Base-by-base conservation (phyloP, 2,888 invertebrate genomes). In the Nymphalis polychloros region DNA sequence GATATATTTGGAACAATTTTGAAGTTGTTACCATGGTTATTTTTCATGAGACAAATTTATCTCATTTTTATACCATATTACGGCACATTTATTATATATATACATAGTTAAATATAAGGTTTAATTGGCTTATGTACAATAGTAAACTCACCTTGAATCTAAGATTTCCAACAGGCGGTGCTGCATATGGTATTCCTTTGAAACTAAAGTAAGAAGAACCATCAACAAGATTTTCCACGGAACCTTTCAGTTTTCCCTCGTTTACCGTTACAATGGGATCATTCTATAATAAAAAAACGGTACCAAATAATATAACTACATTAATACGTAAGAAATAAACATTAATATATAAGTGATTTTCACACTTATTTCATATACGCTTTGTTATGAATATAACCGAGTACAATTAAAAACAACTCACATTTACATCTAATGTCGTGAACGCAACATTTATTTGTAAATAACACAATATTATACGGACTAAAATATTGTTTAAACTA, bases 101-200 rank as follows among this genome's bases (percentile, higher is more conserved):
- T 31, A 31, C 27, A 31, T 6, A 31, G 13, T 41, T 41, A 13
- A 41, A 13, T 41, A 13, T 41, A 4, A 2, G 13, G 41, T 41
- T 41, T 41, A 4, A 13, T 41, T 41, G 0, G 4, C 13, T 13
- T 13, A 13, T 41, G 2, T 4, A 8, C 13, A 20, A 27, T n/a
- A 62, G 8, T 19, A 35, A 7, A 13, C 71, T 68, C 79, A 93
- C 93, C 91, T 88, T 84, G 75, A 94, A 94, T 73, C 94, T 81
- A 2, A 93, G 82, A 52, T 90, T 76, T 16, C 90, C 90, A 8
- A 93, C 61, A 0, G 94, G 94, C n/a, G 94, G 89, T 57, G 86
- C 75, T 1, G 93, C 94, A 69, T 92, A 94, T 2, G 93, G 93
- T 60, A 94, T 89, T 8, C 93, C 93, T 75, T 85, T 85, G 66